Percentiles rank a stretch among this genome's conserved stretches.
Evolutionary conservation across 2,113 vertebrate species (phyloP).

Genomic region (Dasyprocta punctata): DNA sequence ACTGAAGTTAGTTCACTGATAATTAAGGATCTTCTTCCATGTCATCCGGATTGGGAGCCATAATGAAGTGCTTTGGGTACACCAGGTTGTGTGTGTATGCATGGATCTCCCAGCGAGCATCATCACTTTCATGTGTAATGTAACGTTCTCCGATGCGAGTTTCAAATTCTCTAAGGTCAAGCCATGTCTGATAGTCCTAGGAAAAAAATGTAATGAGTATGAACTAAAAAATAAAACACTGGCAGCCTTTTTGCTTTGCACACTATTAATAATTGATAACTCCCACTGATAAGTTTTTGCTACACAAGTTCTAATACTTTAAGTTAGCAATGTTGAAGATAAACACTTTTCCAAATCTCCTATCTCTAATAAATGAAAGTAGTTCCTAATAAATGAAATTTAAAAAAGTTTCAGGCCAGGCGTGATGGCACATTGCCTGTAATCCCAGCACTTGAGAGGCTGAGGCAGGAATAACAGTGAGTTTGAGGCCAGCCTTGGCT

Average conservation of each 20-base stretch:
- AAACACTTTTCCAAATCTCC: neutral
- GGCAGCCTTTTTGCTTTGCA: neutral
- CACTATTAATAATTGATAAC: neutral
- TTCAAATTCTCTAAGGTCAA: conserved; percentile 98
- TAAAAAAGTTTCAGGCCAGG: neutral
- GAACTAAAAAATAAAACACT: conserved; percentile 13
- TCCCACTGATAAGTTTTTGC: neutral
- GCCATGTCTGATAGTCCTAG: conserved; percentile 98
- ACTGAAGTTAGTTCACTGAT: conserved; percentile 40
- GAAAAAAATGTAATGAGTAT: neutral
- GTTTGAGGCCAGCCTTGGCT: too few species aligned
- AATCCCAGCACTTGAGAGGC: too few species aligned
- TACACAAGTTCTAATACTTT: conserved; percentile 41
- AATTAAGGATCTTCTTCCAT: conserved; percentile 98
- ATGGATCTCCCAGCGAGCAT: conserved; percentile 96
- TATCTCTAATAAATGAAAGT: conserved; percentile 14
- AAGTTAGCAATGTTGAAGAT: conserved; percentile 1
- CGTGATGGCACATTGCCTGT: too few species aligned
- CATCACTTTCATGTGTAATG: conserved; percentile 98
- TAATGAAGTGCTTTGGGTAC: conserved; percentile 97
- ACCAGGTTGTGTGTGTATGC: conserved; percentile 92
- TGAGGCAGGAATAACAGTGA: too few species aligned
- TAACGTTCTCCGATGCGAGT: conserved; percentile 97
- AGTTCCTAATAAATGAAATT: conserved; percentile 7
- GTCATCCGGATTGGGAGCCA: conserved; percentile 97